Conservation (phyloP, 1,140 invertebrate genomes). For the Dendroctonus valens region DNA sequence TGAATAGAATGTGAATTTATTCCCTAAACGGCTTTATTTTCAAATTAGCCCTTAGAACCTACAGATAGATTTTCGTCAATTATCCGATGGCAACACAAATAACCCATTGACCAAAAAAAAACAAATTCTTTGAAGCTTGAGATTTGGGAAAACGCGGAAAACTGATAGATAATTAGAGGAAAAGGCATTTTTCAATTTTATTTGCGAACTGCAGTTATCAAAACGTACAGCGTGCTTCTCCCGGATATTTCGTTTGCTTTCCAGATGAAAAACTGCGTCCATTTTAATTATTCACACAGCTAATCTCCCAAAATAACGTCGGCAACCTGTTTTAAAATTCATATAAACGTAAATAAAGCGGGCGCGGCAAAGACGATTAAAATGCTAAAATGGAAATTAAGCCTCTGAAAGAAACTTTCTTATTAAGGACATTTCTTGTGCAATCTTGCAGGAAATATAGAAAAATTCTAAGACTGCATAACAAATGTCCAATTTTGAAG, state of each 20-base stretch:
- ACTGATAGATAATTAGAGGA: too few species aligned
- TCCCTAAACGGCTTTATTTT: too few species aligned
- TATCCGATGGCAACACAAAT: too few species aligned
- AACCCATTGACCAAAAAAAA: too few species aligned
- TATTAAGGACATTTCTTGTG: background rate
- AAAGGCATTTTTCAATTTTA: too few species aligned
- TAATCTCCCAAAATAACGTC: constrained; percentile 16
- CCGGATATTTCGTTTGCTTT: too few species aligned
- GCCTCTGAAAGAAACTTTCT: background rate
- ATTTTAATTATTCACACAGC: constrained; percentile 18
- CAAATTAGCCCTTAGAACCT: too few species aligned
- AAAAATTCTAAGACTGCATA: background rate
- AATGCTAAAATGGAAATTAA: constrained; percentile 23
- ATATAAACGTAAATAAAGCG: constrained; percentile 20
- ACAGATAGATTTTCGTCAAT: too few species aligned
- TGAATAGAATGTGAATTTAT: background rate
- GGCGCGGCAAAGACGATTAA: constrained; percentile 24
- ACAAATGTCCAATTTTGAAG: background rate
- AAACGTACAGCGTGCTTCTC: too few species aligned
- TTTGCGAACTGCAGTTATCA: too few species aligned
- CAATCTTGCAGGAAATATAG: background rate
- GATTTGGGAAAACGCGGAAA: too few species aligned
- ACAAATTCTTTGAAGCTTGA: too few species aligned
- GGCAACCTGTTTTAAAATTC: constrained; percentile 17
- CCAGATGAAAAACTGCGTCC: constrained; percentile 5